phyloP scores from a whole-genome alignment of 2,888 invertebrate species.

The Tridacna gigas region DNA sequence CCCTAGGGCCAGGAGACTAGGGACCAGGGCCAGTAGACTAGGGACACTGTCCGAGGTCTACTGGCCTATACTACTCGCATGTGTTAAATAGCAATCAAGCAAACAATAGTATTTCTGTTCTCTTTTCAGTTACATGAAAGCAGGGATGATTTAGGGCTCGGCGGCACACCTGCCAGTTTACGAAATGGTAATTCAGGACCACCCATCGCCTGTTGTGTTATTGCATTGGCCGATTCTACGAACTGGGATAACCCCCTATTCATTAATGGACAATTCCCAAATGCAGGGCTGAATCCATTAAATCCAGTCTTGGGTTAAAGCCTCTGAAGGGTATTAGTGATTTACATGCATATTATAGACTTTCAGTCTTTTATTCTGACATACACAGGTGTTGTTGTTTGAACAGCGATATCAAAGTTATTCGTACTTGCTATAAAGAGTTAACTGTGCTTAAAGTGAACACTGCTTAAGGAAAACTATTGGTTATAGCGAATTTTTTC shows the following conservation, averaged over 20 bases:
- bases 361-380: background rate
- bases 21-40: too few species aligned
- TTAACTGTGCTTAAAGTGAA: too few species aligned
- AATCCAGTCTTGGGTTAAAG: background rate
- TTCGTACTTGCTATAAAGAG: too few species aligned
- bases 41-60: too few species aligned
- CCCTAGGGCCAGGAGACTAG: too few species aligned
- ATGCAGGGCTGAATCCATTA: constrained; percentile 17
- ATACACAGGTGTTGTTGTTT: too few species aligned
- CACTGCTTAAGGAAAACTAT: too few species aligned
- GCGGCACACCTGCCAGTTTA: constrained; percentile 62
- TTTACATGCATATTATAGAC: background rate
- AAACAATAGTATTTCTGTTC: background rate
- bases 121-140: constrained; percentile 67
- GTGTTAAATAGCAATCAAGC: too few species aligned
- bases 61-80: too few species aligned
- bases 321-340: background rate
- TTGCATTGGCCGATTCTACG: constrained; percentile 64
- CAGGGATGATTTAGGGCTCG: constrained; percentile 68
- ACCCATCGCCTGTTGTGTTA: constrained; percentile 69
- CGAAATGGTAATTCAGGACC: constrained; percentile 70
- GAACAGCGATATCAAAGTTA: too few species aligned
- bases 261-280: constrained; percentile 39
- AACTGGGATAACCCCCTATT: constrained; percentile 69
- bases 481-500: too few species aligned